Percentiles rank a stretch among this genome's conserved stretches.
Evolutionary conservation across 2,113 vertebrate genomes (phyloP).

Genomic region (Oryzias javanicus): DNA sequence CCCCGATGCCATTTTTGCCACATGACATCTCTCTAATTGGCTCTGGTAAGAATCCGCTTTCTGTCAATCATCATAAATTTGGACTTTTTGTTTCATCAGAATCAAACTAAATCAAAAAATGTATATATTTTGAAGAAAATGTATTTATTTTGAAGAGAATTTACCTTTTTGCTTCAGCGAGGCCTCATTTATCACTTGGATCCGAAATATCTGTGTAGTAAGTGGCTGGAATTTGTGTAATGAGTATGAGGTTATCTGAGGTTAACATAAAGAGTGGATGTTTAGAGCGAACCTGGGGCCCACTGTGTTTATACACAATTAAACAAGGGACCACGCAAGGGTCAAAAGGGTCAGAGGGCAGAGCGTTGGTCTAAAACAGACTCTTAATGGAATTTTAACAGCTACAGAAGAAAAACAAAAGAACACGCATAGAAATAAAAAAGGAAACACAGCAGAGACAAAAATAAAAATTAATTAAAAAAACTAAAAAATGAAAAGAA

Average conservation of each 20-base stretch:
- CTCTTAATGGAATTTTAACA: neutral
- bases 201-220: neutral
- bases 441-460: neutral
- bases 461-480: neutral
- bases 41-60: slow-evolving; percentile 1
- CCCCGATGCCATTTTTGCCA: neutral
- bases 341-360: too few relatives aligned
- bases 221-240: neutral
- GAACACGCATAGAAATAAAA: neutral
- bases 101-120: slow-evolving; percentile 3
- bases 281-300: too few relatives aligned
- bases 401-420: neutral
- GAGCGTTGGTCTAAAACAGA: too few relatives aligned
- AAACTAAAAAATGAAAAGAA: neutral
- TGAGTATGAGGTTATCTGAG: neutral
- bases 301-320: too few relatives aligned
- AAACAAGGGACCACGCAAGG: too few relatives aligned
- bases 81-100: slow-evolving; percentile 2
- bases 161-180: too few relatives aligned
- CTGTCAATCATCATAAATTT: slow-evolving; percentile 6
- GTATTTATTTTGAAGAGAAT: too few relatives aligned
- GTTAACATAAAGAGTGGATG: neutral
- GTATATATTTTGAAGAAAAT: too few relatives aligned
- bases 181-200: neutral
- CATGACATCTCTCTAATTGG: neutral